These are phyloP conservation scores for Odontocolon sp. DNA, from an alignment of 2,888 invertebrate genomes.

Conservation along the genomic window DNA sequence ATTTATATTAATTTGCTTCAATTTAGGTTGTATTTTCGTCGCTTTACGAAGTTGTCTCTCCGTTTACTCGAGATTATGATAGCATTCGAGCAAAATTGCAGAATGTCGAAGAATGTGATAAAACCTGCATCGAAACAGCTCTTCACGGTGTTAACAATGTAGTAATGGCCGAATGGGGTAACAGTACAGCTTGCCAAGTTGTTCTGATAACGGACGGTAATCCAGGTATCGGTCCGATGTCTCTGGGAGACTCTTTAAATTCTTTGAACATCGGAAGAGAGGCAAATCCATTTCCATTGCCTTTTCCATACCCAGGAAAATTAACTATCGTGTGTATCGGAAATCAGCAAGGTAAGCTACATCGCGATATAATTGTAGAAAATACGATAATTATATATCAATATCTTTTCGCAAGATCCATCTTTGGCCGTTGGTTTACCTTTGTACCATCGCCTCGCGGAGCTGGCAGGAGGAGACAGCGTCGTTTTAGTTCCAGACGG, in stretches of 20 bases:
- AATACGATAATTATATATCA: neutral
- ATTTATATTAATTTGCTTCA: conserved; percentile 2
- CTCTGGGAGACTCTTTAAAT: conserved; percentile 84
- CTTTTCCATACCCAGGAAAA: conserved; percentile 91
- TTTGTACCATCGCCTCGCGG: conserved; percentile 90
- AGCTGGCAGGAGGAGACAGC: conserved; percentile 87
- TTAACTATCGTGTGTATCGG: conserved; percentile 89
- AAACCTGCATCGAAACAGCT: conserved; percentile 91
- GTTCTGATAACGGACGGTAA: conserved; percentile 90
- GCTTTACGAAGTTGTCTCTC: conserved; percentile 85
- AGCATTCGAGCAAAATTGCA: conserved; percentile 88
- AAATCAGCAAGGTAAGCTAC: conserved; percentile 84
- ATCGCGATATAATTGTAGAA: neutral
- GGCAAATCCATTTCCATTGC: conserved; percentile 85
- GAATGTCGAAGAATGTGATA: conserved; percentile 91
- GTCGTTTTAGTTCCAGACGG: conserved; percentile 84
- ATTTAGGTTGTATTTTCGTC: conserved; percentile 82
- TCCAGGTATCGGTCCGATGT: conserved; percentile 86
- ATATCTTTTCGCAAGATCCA: conserved; percentile 67
- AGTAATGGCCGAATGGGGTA: conserved; percentile 94
- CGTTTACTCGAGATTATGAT: conserved; percentile 95
- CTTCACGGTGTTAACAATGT: conserved; percentile 90
- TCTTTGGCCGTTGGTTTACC: conserved; percentile 84
- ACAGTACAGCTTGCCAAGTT: conserved; percentile 91
- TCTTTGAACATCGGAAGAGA: conserved; percentile 80